Evolutionary conservation across 2,797 vertebrate genomes (phyloP), one percentile per base, ranked within the genome.

Genomic region (Diplodus sargus): DNA sequence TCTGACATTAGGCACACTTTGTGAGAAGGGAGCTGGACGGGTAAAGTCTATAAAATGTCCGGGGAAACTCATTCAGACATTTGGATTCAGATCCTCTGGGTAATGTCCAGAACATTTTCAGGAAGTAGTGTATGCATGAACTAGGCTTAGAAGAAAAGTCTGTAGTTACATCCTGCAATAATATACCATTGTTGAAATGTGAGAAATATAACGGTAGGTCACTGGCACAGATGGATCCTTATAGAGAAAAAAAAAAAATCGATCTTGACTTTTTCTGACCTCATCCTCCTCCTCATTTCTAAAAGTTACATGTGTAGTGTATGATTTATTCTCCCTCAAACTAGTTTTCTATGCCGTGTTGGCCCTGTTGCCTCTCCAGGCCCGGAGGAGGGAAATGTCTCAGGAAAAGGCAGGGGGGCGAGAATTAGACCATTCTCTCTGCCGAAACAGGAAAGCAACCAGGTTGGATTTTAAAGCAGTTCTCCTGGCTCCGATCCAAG

Each of bases 391-490:
- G 67, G 86, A 78, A 83, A 73, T 20, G 64, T 79, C 73, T 73
- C 79, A 76, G 82, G 76, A 82, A 86, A 88, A 82, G 67, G 71
- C 80, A 73, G 60, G 52, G 61, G 61, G 79, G 76, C 71, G 43
- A 84, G 68, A 79, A 79, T 86, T 58, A 81, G 64, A 74, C 78
- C 14, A 68, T 78, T 86, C 81, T 88, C 57, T 78, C 57, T 79
- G 64, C 79, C 58, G 54, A 83, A 90, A 89, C 84, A 84, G 81
- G 84, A 88, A 89, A 88, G 53, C 51, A 84, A 83, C 74, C 89
- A 86, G 72, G 82, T 80, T 83, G 63, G 78, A 76, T 86, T 88
- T 91, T 85, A 85, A 74, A 85, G 79, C 88, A 77, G 60, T 62
- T 83, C 84, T 84, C 54, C 61, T 85, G 81, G 86, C 74, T 42